phyloP scores from a whole-genome alignment of 2,888 invertebrate species.

The Noctua fimbriata region DNA sequence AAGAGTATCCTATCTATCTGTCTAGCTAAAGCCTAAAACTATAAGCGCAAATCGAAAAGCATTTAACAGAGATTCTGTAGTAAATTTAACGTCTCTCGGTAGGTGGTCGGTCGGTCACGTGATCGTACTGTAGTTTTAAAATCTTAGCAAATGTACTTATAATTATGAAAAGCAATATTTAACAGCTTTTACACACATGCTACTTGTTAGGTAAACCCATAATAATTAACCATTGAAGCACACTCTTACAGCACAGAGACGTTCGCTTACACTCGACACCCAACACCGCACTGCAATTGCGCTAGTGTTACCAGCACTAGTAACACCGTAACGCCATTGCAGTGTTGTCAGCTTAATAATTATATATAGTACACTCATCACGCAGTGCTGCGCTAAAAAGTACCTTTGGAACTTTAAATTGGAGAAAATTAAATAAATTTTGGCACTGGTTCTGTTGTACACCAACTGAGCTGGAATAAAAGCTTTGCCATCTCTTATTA shows the following conservation, averaged over 20 bases:
- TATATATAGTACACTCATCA: background rate
- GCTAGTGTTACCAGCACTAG: slow-evolving; percentile 5
- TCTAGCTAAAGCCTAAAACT: background rate
- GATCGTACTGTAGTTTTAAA: background rate
- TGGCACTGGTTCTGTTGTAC: background rate
- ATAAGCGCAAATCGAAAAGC: background rate
- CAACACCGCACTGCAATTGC: background rate
- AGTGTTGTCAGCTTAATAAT: slow-evolving; percentile 2
- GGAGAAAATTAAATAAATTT: background rate
- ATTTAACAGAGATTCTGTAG: background rate
- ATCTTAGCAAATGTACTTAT: background rate
- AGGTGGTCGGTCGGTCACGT: background rate
- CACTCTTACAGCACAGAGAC: background rate
- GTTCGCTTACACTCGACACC: background rate
- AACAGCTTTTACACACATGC: background rate
- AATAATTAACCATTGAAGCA: background rate
- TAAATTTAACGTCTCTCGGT: background rate
- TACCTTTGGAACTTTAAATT: background rate
- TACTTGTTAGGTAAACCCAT: background rate
- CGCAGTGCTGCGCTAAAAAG: background rate
- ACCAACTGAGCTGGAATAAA: background rate
- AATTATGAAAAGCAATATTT: background rate
- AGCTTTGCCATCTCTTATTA: background rate
- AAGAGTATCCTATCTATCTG: background rate
- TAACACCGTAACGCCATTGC: background rate